Conservation (phyloP, 2,797 vertebrate species). For the Bufotes viridis region DNA sequence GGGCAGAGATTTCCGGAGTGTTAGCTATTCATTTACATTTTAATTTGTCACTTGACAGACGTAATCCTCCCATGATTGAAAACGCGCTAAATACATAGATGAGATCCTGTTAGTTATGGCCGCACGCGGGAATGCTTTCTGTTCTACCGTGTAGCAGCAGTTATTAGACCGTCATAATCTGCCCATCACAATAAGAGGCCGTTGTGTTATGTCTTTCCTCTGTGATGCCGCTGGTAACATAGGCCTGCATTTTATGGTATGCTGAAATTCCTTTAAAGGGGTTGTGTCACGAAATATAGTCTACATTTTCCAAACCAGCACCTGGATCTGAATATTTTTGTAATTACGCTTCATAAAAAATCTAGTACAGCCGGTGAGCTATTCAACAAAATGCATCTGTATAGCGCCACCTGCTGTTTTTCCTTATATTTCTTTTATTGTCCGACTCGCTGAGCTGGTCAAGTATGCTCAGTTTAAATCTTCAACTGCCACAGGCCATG, state of each 20-base stretch:
- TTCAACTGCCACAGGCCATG: too few species aligned
- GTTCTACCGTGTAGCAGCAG: not conserved
- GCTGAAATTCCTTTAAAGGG: too few species aligned
- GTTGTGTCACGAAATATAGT: too few species aligned
- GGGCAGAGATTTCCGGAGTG: not conserved
- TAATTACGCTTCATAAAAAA: too few species aligned
- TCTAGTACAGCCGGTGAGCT: too few species aligned
- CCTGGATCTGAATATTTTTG: too few species aligned
- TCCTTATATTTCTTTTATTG: too few species aligned
- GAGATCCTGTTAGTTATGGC: not conserved
- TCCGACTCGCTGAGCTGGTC: too few species aligned
- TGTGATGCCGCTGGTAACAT: not conserved
- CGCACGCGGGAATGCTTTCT: not conserved
- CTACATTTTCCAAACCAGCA: too few species aligned
- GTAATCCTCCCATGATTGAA: slow-evolving; percentile 2
- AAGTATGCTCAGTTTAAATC: too few species aligned
- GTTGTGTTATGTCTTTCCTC: not conserved
- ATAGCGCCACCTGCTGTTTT: too few species aligned
- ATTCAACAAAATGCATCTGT: too few species aligned
- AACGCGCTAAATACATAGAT: not conserved
- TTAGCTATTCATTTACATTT: not conserved
- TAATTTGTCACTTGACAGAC: slow-evolving; percentile 15
- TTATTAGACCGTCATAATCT: not conserved
- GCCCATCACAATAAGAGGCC: not conserved
- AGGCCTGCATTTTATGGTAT: not conserved